phyloP scores from a whole-genome alignment of 2,888 invertebrate genomes.

The Microplitis manilae region DNA sequence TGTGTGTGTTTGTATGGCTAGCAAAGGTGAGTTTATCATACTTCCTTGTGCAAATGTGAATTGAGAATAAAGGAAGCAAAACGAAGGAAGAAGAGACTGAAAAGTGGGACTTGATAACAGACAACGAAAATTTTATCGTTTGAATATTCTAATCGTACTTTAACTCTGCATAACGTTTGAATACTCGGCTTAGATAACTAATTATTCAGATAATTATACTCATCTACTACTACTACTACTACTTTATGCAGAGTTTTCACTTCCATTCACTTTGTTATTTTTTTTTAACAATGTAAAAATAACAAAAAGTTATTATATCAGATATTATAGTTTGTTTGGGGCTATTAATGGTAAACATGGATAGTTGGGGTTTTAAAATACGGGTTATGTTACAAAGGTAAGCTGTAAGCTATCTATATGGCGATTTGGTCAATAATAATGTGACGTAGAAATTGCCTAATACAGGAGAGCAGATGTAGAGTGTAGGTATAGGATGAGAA shows the following conservation, averaged over 20 bases:
- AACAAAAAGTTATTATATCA: no score
- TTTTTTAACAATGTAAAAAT: no score
- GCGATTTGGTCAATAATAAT: not conserved
- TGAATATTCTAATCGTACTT: conserved; percentile 57
- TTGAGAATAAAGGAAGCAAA: conserved; percentile 34
- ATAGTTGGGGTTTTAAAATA: not conserved
- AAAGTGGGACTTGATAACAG: conserved; percentile 52
- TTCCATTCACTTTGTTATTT: conserved; percentile 29
- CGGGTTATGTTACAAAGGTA: not conserved
- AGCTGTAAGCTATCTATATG: conserved; percentile 11
- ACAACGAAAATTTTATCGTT: conserved; percentile 57
- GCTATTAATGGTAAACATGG: no score
- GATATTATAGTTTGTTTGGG: no score
- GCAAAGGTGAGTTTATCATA: not conserved
- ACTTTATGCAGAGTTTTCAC: conserved; percentile 55
- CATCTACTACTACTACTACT: conserved; percentile 42
- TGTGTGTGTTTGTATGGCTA: no score
- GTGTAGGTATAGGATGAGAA: not conserved
- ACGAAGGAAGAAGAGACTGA: conserved; percentile 17
- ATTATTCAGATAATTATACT: conserved; percentile 53
- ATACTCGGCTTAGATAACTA: conserved; percentile 46
- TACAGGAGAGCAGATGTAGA: conserved; percentile 6
- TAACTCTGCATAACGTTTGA: conserved; percentile 28
- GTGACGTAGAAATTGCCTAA: conserved; percentile 8
- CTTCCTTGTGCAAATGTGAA: conserved; percentile 16